Evolutionary conservation across 2,888 invertebrate genomes (phyloP), one percentile per base, ranked within the genome.

Genomic region (Diploptera punctata): DNA sequence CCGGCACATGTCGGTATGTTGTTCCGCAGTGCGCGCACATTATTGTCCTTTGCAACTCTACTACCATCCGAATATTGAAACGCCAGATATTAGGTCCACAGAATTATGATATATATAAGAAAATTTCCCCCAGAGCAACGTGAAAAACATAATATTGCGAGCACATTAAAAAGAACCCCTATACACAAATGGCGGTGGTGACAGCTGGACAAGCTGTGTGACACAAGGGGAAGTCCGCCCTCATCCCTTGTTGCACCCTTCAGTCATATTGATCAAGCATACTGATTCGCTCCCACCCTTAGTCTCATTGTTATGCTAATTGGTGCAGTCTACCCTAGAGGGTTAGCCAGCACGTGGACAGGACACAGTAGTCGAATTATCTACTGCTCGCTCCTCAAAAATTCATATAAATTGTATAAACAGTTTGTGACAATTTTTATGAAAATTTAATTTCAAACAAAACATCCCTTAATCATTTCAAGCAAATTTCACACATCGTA

Each of bases 171-270:
- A 21, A 52, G 52, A 19, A 10, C 24, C 62, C 61, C 31, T 21
- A 43, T 38, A 43, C 13, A 21, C 43, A 62, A 33, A 62, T 16
- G 62, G 43, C 62, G 62, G 29, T 65, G 65, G 65, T 65, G 65
- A 65, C 65, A 65, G 65, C 65, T 65, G 65, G 65, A 65, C 65
- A 65, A 65, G 65, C 65, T 47, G 62, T 65, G 65, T 26, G 44
- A 65, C 65, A 65, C 65, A 65, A 24, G 44, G 65, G 65, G 61
- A 65, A 65, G 65, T 65, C 65, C 47, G 5, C 47, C 44, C 65
- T 31, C 29, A 60, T 16, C 60, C 57, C 57, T 57, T n/a, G 16
- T 16, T 24, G 52, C 52, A 52, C 52, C 52, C 24, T 52, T 21
- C 52, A 24, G 13, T 24, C 62, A 65, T 65, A 65, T 65, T 65